phyloP scores from a whole-genome alignment of 2,113 vertebrate genomes.

The Mobula birostris region DNA sequence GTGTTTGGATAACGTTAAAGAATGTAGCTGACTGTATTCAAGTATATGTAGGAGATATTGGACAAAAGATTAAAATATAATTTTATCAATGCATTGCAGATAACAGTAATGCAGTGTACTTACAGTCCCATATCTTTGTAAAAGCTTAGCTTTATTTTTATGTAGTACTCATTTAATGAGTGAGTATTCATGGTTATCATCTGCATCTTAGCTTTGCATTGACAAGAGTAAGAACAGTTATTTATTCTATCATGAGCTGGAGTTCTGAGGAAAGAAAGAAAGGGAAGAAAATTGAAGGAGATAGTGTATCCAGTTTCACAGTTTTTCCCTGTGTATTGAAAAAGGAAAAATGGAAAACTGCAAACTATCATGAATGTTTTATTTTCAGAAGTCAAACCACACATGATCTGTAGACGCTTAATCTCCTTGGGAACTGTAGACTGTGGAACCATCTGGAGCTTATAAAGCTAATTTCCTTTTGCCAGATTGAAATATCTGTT shows the following conservation, averaged over 20 bases:
- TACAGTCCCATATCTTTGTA: neutral
- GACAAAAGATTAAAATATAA: neutral
- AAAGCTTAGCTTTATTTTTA: neutral
- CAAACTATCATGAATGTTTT: neutral
- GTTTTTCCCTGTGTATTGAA: neutral
- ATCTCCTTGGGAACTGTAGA: neutral
- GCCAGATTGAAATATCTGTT: slow-evolving; percentile 42
- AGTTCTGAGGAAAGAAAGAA: neutral
- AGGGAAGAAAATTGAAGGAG: neutral
- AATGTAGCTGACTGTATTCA: neutral
- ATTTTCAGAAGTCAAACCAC: neutral
- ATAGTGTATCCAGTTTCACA: neutral
- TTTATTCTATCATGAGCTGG: neutral
- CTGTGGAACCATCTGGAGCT: slow-evolving; percentile 44
- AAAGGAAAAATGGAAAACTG: neutral
- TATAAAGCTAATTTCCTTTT: slow-evolving; percentile 43
- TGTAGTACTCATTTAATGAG: neutral
- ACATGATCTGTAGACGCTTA: neutral
- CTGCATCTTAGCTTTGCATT: neutral
- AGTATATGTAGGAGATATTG: neutral
- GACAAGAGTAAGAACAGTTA: neutral
- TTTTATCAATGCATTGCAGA: neutral
- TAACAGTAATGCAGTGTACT: neutral
- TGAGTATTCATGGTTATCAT: neutral
- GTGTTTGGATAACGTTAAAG: neutral